Evolutionary conservation across 2,797 vertebrate species (phyloP).

Genomic region (Acipenser oxyrinchus): DNA sequence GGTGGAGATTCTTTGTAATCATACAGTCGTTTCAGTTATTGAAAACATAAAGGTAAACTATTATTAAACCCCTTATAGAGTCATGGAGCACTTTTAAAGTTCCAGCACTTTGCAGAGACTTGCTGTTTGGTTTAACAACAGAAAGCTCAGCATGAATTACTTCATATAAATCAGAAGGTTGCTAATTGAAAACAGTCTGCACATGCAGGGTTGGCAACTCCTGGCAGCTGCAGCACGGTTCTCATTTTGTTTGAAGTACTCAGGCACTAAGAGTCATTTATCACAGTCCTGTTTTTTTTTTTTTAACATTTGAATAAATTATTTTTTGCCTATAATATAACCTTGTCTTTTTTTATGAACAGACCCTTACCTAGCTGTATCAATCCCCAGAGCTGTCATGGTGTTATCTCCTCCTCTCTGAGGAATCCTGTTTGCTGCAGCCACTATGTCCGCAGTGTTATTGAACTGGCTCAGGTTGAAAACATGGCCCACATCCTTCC

Average conservation of each 20-base stretch:
- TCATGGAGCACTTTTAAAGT: neutral
- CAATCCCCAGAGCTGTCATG: slow-evolving; percentile 83
- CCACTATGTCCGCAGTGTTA: slow-evolving; percentile 60
- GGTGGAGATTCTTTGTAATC: too few relatives aligned
- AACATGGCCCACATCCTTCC: slow-evolving; percentile 76
- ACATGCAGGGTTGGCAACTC: neutral
- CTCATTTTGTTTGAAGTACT: neutral
- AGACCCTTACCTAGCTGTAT: slow-evolving; percentile 73
- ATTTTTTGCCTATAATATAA: too few relatives aligned
- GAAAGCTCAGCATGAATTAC: neutral
- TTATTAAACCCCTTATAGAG: neutral
- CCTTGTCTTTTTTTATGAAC: too few relatives aligned
- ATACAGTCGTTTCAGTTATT: too few relatives aligned
- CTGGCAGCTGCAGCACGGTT: neutral
- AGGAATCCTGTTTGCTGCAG: slow-evolving; percentile 54
- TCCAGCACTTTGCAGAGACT: neutral
- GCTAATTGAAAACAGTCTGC: neutral
- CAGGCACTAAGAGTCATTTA: neutral
- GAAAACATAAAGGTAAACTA: neutral
- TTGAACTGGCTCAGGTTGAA: slow-evolving; percentile 84
- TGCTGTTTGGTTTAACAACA: neutral
- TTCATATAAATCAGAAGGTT: neutral
- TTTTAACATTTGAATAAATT: too few relatives aligned
- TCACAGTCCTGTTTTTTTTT: too few relatives aligned
- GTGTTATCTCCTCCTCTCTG: slow-evolving; percentile 76